Evolutionary conservation across 1,140 invertebrate genomes (phyloP), one percentile per base, ranked within the genome.

Genomic region (Heliconius himera): DNA sequence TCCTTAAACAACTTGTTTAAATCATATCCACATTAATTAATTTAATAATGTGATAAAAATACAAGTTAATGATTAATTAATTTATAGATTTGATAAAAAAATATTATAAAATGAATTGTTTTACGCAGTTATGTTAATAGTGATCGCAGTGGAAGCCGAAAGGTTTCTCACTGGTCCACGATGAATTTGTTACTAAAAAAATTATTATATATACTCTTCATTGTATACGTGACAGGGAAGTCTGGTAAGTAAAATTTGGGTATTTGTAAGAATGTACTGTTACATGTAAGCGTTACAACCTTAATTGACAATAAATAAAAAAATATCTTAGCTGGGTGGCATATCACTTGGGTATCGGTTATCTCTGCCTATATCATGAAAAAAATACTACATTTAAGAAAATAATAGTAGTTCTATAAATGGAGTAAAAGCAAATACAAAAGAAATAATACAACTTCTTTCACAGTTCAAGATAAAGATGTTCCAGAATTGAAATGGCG

Each of bases 401-500:
- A 9, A 56, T 56, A 9, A 56, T 56, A n/a, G 6, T 56, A 51
- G 54, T 22, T 56, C 20, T 56, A n/a, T 3, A 56, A 46, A 13
- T 13, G 11, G 11, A 46, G 3, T 46, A 46, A 13, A 11, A 46
- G 41, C 5, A 56, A 22, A 56, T 56, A 22, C n/a, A 8, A 20
- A 56, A 3, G n/a, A 56, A 56, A n/a, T 56, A 66, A 29, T 13
- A 66, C 3, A 13, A 66, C n/a, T 22, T 38, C 60, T 78, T 75
- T 71, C 46, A 71, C 46, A 82, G 81, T 76, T 20, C 66, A 76
- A 36, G 70, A 81, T 26, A 66, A 82, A 18, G 75, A 79, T 22
- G 8, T 66, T 18, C 75, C 79, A 9, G 66, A 80, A 11, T 56
- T 90, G 8, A 73, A 82, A 80, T 90, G 87, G 87, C 81, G 83